phyloP scores from a whole-genome alignment of 2,797 vertebrate genomes.

The Enteromius argenteus region DNA sequence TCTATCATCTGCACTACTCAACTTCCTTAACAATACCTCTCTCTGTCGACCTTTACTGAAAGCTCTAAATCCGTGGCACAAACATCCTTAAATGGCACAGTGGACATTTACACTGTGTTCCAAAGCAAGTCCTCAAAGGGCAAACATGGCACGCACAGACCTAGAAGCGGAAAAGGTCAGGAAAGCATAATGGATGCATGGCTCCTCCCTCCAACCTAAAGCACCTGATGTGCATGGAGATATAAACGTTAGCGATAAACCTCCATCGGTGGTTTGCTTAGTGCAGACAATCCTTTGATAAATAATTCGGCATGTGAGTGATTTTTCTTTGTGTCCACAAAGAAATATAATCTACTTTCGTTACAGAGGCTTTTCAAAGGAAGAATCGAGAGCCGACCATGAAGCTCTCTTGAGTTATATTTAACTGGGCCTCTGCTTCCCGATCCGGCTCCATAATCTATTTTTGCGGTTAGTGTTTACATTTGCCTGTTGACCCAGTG shows the following conservation, averaged over 20 bases:
- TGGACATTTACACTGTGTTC: slow-evolving; percentile 59
- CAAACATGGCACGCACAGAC: slow-evolving; percentile 52
- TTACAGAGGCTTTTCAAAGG: slow-evolving; percentile 42
- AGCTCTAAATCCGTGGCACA: slow-evolving; percentile 60
- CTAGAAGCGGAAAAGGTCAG: slow-evolving; percentile 61
- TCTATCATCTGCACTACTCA: slow-evolving; percentile 38
- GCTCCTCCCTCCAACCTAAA: slow-evolving; percentile 50
- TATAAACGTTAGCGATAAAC: slow-evolving; percentile 38
- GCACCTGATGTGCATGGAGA: slow-evolving; percentile 44
- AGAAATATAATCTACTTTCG: slow-evolving; percentile 54
- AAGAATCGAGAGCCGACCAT: not conserved
- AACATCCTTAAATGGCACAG: slow-evolving; percentile 57
- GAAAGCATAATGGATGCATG: slow-evolving; percentile 43
- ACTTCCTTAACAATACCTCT: slow-evolving; percentile 37
- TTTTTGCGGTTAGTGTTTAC: slow-evolving; percentile 55
- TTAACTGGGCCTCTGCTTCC: slow-evolving; percentile 43
- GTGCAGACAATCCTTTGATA: slow-evolving; percentile 51
- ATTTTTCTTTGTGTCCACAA: slow-evolving; percentile 52
- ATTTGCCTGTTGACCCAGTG: slow-evolving; percentile 43
- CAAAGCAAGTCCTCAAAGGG: slow-evolving; percentile 60
- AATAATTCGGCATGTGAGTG: slow-evolving; percentile 39
- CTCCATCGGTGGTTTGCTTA: slow-evolving; percentile 20
- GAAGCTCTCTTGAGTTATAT: slow-evolving; percentile 45
- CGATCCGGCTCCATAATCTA: slow-evolving; percentile 43
- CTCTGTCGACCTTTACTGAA: slow-evolving; percentile 52